Percentiles rank a stretch among this genome's conserved stretches.
Conservation (phyloP, 2,113 vertebrate genomes). For the Theristicus caerulescens region DNA sequence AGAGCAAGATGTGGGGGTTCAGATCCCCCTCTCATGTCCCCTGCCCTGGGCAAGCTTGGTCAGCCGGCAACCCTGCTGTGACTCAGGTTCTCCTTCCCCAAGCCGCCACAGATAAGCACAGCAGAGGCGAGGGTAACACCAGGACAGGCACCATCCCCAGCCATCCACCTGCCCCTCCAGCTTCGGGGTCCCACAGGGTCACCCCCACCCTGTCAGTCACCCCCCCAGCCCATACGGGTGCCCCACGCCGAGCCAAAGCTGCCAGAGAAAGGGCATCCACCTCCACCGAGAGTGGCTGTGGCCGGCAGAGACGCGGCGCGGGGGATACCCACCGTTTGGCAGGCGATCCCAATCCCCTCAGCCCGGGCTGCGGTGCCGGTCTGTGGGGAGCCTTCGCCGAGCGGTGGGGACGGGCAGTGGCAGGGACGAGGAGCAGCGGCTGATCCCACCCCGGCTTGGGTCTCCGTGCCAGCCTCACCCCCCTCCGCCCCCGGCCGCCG, state of each 20-base stretch:
- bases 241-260: background rate
- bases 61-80: accelerated
- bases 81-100: background rate
- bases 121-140: background rate
- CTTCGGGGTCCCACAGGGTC: background rate
- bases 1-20: background rate
- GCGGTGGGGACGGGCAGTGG: background rate
- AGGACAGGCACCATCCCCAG: background rate
- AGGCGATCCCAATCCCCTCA: background rate
- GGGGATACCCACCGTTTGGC: constrained; percentile 28
- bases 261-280: background rate
- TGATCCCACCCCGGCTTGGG: background rate
- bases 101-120: background rate
- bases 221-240: background rate
- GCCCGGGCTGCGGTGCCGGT: background rate
- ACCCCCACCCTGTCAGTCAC: background rate
- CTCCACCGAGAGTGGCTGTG: background rate
- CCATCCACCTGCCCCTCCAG: background rate
- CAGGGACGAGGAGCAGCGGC: background rate
- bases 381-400: background rate
- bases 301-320: accelerated
- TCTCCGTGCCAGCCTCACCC: constrained; percentile 46
- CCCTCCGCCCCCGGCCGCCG: background rate
- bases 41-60: background rate
- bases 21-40: background rate